Base-by-base conservation (phyloP, 1,140 invertebrate genomes). In the Cherax quadricarinatus region DNA sequence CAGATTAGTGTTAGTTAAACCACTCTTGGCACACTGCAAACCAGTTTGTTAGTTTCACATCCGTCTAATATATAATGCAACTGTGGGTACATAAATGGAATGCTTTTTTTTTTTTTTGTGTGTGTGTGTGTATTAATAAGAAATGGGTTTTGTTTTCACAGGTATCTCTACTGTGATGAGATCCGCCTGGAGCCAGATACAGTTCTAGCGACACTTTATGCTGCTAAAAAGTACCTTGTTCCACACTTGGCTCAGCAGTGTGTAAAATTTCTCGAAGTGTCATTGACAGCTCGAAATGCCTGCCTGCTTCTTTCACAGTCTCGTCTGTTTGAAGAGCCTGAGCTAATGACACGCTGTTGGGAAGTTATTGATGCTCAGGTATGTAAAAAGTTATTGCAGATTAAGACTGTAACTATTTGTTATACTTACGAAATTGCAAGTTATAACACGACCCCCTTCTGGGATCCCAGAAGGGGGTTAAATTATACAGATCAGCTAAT, bases 91-190 rank as follows among this genome's bases (percentile, higher is more conserved):
- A 3, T 57, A 14, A 57, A 57, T 57, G 53, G 9, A 6, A 9
- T 57, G 53, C 9, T 14, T 57, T 14, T 57, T 14, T 0, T 57
- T 57, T 41, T 2, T n/a, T n/a, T n/a, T n/a, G n/a, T n/a, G n/a
- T n/a, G 53, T 57, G 53, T 57, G 6, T 57, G 5, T 5, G 4
- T 57, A 57, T 57, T 10, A 57, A 57, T 5, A 57, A 57, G 14
- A 18, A 53, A 1, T 48, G n/a, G 16, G 5, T 57, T 82, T 82
- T 82, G 16, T 82, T 9, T 12, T 12, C 41, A 49, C 48, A 99
- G 98, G 95, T 99, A 99, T 95, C 96, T 99, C 94, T 99, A 99
- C 95, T 98, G 98, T 96, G 98, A 99, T 96, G 98, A 99, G 96
- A 98, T 98, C 94, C 97, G 98, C 94, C 95, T 98, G 93, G 98